Base-by-base conservation (phyloP, 2,888 invertebrate genomes). In the Diploptera punctata region DNA sequence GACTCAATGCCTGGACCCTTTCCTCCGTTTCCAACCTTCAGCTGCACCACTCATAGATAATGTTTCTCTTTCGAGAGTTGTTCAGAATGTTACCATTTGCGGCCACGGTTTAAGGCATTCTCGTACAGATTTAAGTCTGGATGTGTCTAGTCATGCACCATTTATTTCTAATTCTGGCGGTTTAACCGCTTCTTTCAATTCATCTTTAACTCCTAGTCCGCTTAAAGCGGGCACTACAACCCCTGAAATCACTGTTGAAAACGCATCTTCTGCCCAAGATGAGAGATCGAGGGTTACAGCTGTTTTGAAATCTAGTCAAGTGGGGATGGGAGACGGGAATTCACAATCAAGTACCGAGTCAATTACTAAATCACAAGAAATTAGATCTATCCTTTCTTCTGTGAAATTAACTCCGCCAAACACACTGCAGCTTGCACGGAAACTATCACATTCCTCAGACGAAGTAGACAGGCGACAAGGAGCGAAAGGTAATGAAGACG, bases 381-480 rank as follows among this genome's bases (percentile, higher is more conserved):
- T 57, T 21, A 65, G 16, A 19, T 3, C 62, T 19, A 16, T 62
- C 16, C 62, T 62, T 5, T 62, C 21, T 33, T 62, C 43, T 31
- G 43, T 43, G 29, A 77, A 75, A 57, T 38, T 76, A 29, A 75
- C 82, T 18, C 90, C 87, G 16, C 89, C 88, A 0, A 87, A 82
- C 43, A 86, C 86, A 0, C 78, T 91, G 5, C 80, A 87, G 74
- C 79, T 91, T 1, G 84, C 87, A 0, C 88, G 88, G 76, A 90
- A 90, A 76, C 82, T 90, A 31, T 91, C 91, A n/a, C 90, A 90
- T 77, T 92, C 91, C 33, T 90, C 91, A 0, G 89, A 88, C 7
- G 90, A 90, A 78, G 87, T 92, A 0, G 89, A 88, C 71, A 85
- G 80, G 52, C 47, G 68, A 47, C 62, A 73, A 57, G 49, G 31